Conservation (phyloP, 2,113 vertebrate genomes). For the Cryptotis parvus region DNA sequence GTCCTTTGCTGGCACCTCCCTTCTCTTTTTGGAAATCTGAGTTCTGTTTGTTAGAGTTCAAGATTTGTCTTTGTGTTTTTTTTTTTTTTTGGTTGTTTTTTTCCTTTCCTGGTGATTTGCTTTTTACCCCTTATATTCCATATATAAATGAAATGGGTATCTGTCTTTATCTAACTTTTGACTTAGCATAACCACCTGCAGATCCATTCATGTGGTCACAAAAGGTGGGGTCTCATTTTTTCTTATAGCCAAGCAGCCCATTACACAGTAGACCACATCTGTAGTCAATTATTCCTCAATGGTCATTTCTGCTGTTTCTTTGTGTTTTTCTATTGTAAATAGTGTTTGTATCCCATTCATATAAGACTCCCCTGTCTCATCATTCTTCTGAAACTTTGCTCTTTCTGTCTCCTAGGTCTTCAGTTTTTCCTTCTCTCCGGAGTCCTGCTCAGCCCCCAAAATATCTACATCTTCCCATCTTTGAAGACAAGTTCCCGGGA, state of each 20-base stretch:
- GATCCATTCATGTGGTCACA: no score
- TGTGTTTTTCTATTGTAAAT: neutral
- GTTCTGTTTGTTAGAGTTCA: neutral
- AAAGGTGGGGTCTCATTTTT: no score
- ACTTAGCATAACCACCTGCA: no score
- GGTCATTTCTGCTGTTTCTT: neutral
- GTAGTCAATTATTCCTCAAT: no score
- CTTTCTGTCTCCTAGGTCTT: neutral
- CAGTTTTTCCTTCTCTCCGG: neutral
- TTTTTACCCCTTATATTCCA: no score
- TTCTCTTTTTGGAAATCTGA: neutral
- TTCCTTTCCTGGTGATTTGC: no score
- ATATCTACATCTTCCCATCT: slow-evolving; percentile 25
- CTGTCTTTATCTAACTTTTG: no score
- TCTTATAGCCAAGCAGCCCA: no score
- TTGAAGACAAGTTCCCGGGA: slow-evolving; percentile 52
- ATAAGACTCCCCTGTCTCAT: neutral
- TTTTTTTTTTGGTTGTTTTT: no score
- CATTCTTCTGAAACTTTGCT: neutral
- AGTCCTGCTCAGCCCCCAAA: neutral
- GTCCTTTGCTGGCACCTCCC: neutral
- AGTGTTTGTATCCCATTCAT: no score
- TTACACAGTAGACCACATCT: no score
- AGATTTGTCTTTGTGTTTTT: neutral
- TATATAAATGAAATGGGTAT: no score